phyloP scores from a whole-genome alignment of 2,888 invertebrate species.

The Gymnocheta viridis region DNA sequence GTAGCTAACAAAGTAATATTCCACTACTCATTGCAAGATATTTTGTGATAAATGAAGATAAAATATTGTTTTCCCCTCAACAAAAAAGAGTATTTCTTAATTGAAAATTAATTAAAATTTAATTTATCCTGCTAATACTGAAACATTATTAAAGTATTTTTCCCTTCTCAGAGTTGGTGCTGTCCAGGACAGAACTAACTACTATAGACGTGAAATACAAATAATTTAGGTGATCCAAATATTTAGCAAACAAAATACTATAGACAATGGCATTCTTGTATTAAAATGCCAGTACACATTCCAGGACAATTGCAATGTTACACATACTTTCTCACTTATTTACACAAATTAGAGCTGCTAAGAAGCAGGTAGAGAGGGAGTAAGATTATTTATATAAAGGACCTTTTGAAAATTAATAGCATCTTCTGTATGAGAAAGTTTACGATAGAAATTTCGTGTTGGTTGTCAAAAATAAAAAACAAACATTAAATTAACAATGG shows the following conservation, averaged over 20 bases:
- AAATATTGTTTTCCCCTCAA: not conserved
- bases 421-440: not conserved
- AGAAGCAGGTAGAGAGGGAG: not conserved
- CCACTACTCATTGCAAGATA: no score
- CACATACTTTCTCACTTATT: no score
- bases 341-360: not conserved
- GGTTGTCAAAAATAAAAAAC: not conserved
- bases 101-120: constrained; percentile 11
- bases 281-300: constrained; percentile 4
- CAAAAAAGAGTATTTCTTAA: not conserved
- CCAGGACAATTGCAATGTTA: constrained; percentile 13
- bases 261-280: constrained; percentile 12
- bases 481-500: constrained; percentile 18
- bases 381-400: constrained; percentile 3
- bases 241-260: constrained; percentile 30
- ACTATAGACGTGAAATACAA: constrained; percentile 16
- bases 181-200: not conserved
- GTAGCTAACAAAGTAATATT: no score
- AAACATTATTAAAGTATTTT: not conserved
- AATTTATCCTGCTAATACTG: not conserved
- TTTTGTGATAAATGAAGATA: no score
- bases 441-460: not conserved
- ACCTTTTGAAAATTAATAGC: constrained; percentile 11
- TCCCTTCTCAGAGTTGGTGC: not conserved
- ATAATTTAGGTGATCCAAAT: constrained; percentile 46